Base-by-base conservation (phyloP, 2,797 vertebrate species). In the Miichthys miiuy region DNA sequence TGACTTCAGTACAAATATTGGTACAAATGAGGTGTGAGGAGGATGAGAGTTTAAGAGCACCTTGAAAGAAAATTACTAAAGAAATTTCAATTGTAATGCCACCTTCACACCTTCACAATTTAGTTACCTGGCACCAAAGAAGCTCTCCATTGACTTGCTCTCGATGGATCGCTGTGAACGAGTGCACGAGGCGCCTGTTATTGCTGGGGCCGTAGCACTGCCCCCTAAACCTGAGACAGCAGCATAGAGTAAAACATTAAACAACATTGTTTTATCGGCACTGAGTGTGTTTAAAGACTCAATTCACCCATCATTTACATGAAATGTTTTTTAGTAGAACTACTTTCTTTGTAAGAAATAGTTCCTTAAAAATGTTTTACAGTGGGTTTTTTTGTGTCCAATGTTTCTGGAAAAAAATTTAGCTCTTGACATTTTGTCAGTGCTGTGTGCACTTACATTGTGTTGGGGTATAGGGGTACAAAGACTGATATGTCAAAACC, bases 111-210 rank as follows among this genome's bases (percentile, higher is more conserved):
- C 25, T 25, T 27, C 27, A 27, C 27, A 27, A 9, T 38, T 38
- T 38, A 38, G 34, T 44, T 79, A 97, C 97, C 96, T 97, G 87
- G 95, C 93, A 64, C 96, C 94, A 56, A 95, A 83, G 20, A 96
- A 95, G 89, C 94, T 97, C 80, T 98, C 97, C 55, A 94, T 92
- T 17, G 96, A 96, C 90, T 95, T 96, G 94, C 93, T 96, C 87
- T 97, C 97, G 2, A 94, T 92, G 20, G 96, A 96, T 85, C 96
- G 94, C 88, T 96, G 96, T 46, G 96, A 96, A 38, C 93, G 95
- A 75, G 87, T 83, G 72, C 94, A 92, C 0, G 91, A 73, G 23
- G 79, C 3, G 3, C 84, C 65, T 12, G 91, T 46, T 63, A 82
- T 51, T 78, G 86, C 85, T 16, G 93, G 89, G 21, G 90, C 86